Base-by-base conservation (phyloP, 2,888 invertebrate genomes). In the Alentia gelatinosa region DNA sequence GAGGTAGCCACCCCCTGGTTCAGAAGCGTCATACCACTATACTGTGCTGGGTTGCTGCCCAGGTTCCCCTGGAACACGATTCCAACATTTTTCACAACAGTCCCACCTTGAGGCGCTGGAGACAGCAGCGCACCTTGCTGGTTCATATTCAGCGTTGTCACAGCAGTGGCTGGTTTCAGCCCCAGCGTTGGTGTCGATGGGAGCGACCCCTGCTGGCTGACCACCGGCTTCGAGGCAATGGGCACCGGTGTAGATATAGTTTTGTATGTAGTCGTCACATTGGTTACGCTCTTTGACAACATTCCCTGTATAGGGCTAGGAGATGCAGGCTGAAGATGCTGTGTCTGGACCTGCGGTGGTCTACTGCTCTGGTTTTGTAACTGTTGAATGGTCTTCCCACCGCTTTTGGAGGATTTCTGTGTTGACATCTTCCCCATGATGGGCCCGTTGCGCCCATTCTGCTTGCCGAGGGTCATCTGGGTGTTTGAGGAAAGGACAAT, bases 401-500 rank as follows among this genome's bases (percentile, higher is more conserved):
- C 37, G 19, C 50, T 39, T 37, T 93, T 92, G 0, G 92, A 91
- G 15, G 92, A 86, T 90, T 93, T 93, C 90, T 94, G 94, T 0
- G 94, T 93, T 9, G 83, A 83, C 91, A 95, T 94, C 91, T 95
- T 95, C 12, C 95, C 94, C 88, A 93, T 93, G 9, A 95, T 92
- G 15, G 94, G 93, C 0, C 95, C 95, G 19, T 83, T 83, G 83
- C 93, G 93, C 19, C 94, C 94, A 91, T 94, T 95, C 89, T 93
- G 93, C 56, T 92, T 92, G 1, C 94, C 94, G 12, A 95, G 92
- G 1, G 94, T 93, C 23, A 94, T 94, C 93, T 95, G 94, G 47
- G 94, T 94, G 92, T 95, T 94, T 89, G 95, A 94, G 83, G 95
- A 94, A 92, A 95, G 93, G 63, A 95, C 92, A 37, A 95, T 94